A percentile compares a stretch with the other conserved stretches of the same genome.
Conservation (phyloP, 1,140 invertebrate genomes). For the Calliopsis andreniformis region DNA sequence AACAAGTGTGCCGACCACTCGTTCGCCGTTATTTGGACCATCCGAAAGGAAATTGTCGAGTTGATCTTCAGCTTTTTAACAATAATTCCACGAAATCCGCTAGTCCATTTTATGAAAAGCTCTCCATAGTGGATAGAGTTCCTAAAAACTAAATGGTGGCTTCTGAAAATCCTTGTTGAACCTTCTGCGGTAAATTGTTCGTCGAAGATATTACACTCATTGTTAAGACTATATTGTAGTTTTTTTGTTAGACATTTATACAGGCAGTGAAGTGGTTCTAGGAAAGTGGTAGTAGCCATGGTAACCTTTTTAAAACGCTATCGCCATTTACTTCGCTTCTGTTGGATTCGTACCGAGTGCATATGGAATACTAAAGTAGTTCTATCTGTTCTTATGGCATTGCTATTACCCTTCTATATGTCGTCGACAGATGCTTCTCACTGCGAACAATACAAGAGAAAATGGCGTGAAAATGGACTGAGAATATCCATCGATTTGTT, state of each 20-base stretch:
- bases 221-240: too few species aligned
- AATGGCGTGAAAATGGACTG: constrained; percentile 30
- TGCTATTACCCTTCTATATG: constrained; percentile 11
- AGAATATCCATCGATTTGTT: constrained; percentile 8
- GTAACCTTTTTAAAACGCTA: constrained; percentile 41
- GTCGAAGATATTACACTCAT: too few species aligned
- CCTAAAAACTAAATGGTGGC: not conserved
- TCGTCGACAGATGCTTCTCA: constrained; percentile 20
- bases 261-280: too few species aligned
- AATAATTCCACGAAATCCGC: not conserved
- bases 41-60: constrained; percentile 22
- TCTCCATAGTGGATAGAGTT: not conserved
- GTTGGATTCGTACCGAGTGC: constrained; percentile 50
- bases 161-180: too few species aligned
- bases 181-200: too few species aligned
- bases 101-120: not conserved
- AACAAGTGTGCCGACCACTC: constrained; percentile 49
- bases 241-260: too few species aligned
- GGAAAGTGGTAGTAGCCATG: not conserved
- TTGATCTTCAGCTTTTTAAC: constrained; percentile 21
- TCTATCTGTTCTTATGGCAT: constrained; percentile 35
- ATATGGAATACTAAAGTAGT: constrained; percentile 58
- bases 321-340: constrained; percentile 67
- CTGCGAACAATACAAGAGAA: not conserved
- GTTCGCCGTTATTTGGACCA: constrained; percentile 10